Base-by-base conservation (phyloP, 30 jellyfish, hydroid and myxozoan species). In the Rhopilema esculentum region DNA sequence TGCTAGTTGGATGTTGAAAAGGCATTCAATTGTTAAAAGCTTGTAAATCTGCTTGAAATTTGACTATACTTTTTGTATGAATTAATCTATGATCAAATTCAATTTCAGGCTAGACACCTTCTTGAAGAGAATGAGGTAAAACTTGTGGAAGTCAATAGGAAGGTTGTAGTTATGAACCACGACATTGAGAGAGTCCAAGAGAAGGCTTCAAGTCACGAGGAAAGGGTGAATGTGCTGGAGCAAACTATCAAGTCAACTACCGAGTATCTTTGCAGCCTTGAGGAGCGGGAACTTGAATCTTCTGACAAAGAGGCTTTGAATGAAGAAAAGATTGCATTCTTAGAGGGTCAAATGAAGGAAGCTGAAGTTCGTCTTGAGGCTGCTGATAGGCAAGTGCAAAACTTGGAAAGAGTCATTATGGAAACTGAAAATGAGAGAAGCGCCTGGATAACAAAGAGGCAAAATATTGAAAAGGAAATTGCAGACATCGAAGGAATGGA, bases 281-380 rank as follows among this genome's bases (percentile, higher is more conserved):
- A 94, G 48, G 97, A 94, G 69, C 90, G 93, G 8, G 98, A 94
- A 74, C 80, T 80, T 9, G 97, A 89, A 32, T 48, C 97, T 17
- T 75, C 90, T 21, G 94, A 81, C 78, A 72, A 75, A 32, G 98
- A 94, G 68, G 92, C 85, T n/a, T 82, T 84, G 24, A 94, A 88
- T 61, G 98, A 90, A 62, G 98, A 94, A 48, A 86, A 94, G 76
- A 74, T 85, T 30, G 83, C 91, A 23, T 85, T 94, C 86, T 69
- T 94, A 66, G 97, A 72, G 27, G 70, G 92, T 28, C 97, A 94
- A 71, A 84, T 89, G 83, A 94, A 94, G 79, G 98, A 94, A 85
- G 92, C 96, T 1, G 98, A 93, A 49, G 94, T 91, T 25, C 84
- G 84, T 9, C 32, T 83, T 21, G 98, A 94, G 77, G 97, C 98